These are phyloP conservation scores for Camponotus floridanus DNA, from an alignment of 1,140 invertebrate genomes.

Conservation along the genomic window DNA sequence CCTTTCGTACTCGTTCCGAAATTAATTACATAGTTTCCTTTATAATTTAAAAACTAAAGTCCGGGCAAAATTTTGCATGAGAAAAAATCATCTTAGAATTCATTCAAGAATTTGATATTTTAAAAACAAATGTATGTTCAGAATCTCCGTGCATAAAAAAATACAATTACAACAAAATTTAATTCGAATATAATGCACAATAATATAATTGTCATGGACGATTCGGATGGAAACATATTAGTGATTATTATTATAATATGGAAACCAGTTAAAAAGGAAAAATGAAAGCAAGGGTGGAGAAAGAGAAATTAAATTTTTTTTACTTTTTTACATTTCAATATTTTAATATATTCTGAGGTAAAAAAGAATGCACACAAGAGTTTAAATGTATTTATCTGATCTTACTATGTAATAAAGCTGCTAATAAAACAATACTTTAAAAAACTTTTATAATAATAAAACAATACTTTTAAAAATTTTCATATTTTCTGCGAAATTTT, in stretches of 20 bases:
- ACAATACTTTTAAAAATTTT: constrained; percentile 34
- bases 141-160: no score
- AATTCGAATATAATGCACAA: not conserved
- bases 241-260: not conserved
- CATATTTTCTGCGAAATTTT: constrained; percentile 14
- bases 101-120: no score
- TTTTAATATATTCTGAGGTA: constrained; percentile 20
- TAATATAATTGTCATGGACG: not conserved
- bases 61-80: no score
- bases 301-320: not conserved
- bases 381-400: constrained; percentile 37
- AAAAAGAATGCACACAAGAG: not conserved
- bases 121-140: no score
- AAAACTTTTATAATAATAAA: constrained; percentile 26
- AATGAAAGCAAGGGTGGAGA: not conserved
- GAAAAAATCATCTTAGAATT: no score
- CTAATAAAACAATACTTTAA: constrained; percentile 45
- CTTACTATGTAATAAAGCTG: not conserved
- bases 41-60: no score
- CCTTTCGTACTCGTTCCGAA: no score
- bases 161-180: no score
- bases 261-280: not conserved
- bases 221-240: not conserved
- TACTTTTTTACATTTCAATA: not conserved
- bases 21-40: no score